phyloP scores from a whole-genome alignment of 2,113 vertebrate genomes.

The Ictalurus furcatus region DNA sequence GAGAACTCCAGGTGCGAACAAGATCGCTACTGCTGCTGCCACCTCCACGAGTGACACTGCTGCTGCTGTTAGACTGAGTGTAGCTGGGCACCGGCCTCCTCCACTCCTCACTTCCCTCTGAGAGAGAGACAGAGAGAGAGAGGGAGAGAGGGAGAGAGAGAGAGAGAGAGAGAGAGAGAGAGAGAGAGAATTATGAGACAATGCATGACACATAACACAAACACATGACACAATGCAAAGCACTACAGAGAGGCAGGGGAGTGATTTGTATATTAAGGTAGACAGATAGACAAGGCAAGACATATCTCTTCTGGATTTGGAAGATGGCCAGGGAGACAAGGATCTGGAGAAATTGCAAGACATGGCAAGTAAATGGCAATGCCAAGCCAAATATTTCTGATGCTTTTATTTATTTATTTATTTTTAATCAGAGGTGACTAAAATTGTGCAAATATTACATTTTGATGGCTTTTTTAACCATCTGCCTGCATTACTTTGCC shows the following conservation, averaged over 20 bases:
- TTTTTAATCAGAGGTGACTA: neutral
- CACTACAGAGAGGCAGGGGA: neutral
- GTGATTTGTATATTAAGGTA: slow-evolving; percentile 41
- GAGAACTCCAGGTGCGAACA: slow-evolving; percentile 77
- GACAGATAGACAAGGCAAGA: neutral
- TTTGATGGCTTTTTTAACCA: neutral
- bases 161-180: slow-evolving; percentile 19
- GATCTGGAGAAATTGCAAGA: neutral
- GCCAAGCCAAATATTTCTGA: neutral
- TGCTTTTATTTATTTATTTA: neutral
- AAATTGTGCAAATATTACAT: neutral
- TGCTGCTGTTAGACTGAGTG: slow-evolving; percentile 83
- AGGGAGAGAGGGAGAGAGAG: slow-evolving; percentile 6
- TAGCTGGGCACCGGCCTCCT: slow-evolving; percentile 93
- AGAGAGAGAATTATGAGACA: slow-evolving; percentile 1
- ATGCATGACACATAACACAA: neutral
- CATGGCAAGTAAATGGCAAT: neutral
- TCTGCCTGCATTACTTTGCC: neutral
- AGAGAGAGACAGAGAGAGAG: slow-evolving; percentile 18
- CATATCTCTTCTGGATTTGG: slow-evolving; percentile 8
- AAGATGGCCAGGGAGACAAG: neutral
- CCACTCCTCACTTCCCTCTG: slow-evolving; percentile 70
- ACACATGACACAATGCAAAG: slow-evolving; percentile 39
- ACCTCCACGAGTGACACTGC: slow-evolving; percentile 42
- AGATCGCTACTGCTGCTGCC: slow-evolving; percentile 82